Percentiles rank a stretch among this genome's conserved stretches.
These are phyloP conservation scores for Pardalotus punctatus DNA, from an alignment of 2,113 vertebrate genomes.

Conservation along the genomic window DNA sequence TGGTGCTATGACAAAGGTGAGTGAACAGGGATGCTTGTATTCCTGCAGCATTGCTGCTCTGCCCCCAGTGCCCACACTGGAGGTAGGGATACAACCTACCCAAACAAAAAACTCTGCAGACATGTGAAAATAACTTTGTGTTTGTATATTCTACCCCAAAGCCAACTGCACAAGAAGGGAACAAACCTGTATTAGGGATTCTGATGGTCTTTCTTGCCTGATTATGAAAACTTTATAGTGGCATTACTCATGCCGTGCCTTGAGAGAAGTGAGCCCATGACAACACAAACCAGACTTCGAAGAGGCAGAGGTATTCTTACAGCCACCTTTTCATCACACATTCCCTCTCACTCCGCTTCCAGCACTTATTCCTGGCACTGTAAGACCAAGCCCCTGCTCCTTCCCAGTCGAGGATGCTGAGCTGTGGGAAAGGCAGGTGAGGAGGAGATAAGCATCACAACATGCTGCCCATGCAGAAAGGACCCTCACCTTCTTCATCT, in stretches of 20 bases:
- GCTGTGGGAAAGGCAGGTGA: neutral
- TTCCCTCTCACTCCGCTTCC: neutral
- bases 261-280: accelerated
- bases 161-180: neutral
- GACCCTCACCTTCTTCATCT: neutral
- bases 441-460: neutral
- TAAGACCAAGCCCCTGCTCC: neutral
- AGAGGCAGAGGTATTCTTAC: neutral
- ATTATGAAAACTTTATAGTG: neutral
- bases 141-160: neutral
- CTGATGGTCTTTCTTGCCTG: neutral
- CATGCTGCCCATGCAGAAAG: neutral
- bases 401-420: neutral
- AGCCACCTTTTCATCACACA: neutral
- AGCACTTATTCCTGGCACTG: neutral
- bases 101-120: neutral
- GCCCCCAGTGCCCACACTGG: accelerated
- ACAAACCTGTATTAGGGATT: neutral
- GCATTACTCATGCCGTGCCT: neutral
- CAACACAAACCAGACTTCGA: neutral
- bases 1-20: neutral
- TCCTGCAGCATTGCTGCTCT: neutral
- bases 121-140: accelerated
- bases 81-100: neutral
- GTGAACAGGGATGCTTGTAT: neutral